These are phyloP conservation scores for Lasaia peninsularis DNA, from an alignment of 1,140 invertebrate genomes.

Conservation along the genomic window DNA sequence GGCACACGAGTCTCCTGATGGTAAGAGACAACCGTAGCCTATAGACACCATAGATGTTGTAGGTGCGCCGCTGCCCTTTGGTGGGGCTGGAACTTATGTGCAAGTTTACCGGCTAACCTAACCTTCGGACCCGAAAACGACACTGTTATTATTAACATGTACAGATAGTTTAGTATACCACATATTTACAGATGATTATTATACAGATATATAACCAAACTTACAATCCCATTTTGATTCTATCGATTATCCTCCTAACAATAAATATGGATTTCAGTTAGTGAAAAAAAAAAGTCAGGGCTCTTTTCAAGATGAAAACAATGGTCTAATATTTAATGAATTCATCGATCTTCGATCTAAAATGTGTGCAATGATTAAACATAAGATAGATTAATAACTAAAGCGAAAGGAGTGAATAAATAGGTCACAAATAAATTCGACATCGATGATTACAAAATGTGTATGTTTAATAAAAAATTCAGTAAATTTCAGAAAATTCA, in stretches of 20 bases:
- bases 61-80: too few relatives aligned
- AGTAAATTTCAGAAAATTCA: too few relatives aligned
- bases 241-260: slow-evolving; percentile 13
- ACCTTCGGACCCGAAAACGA: too few relatives aligned
- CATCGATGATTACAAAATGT: slow-evolving; percentile 30
- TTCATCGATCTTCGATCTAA: background rate
- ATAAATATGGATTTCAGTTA: background rate
- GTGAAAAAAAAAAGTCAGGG: slow-evolving; percentile 16
- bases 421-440: slow-evolving; percentile 19
- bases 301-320: slow-evolving; percentile 14
- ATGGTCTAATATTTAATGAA: background rate
- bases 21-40: too few relatives aligned
- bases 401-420: too few relatives aligned
- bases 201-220: background rate
- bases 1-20: too few relatives aligned
- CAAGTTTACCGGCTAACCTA: too few relatives aligned
- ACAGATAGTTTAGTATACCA: too few relatives aligned
- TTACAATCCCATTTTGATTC: slow-evolving; percentile 1
- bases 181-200: too few relatives aligned
- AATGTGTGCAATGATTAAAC: background rate
- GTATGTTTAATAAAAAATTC: too few relatives aligned
- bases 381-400: slow-evolving; percentile 12
- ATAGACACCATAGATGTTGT: too few relatives aligned
- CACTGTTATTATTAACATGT: slow-evolving; percentile 41
- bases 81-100: too few relatives aligned